These are phyloP conservation scores for Corythornis leucogaster DNA, from an alignment of 2,797 vertebrate species.

Conservation along the genomic window DNA sequence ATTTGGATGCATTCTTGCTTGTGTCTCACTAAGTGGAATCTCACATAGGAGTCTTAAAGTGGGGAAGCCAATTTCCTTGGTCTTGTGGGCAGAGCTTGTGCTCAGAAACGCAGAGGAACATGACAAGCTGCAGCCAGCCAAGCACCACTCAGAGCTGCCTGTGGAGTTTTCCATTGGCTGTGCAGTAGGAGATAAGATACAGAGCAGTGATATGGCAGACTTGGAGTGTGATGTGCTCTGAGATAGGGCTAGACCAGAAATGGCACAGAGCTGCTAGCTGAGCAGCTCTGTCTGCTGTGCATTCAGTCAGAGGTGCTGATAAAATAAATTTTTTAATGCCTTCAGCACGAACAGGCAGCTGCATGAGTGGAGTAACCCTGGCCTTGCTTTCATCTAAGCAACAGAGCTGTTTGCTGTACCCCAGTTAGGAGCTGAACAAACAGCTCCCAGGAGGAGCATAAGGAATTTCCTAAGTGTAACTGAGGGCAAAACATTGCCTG, in stretches of 20 bases:
- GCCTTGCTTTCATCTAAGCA: not conserved
- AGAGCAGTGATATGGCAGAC: not conserved
- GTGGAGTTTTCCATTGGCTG: not conserved
- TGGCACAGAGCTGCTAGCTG: not conserved
- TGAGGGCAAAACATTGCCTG: not conserved
- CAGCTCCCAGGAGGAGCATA: not conserved
- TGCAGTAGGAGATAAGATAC: not conserved
- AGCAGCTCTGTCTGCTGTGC: not conserved
- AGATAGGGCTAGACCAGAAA: not conserved
- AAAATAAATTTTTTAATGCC: not conserved
- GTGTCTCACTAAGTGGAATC: not conserved
- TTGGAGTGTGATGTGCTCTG: not conserved
- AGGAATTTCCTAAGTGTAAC: not conserved
- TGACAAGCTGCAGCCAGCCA: not conserved
- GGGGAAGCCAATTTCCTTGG: not conserved
- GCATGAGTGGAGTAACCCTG: not conserved
- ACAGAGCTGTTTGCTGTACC: not conserved
- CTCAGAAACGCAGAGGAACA: not conserved
- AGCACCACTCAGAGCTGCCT: not conserved
- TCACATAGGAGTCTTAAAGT: not conserved
- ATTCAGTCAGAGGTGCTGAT: not conserved
- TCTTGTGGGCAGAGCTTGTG: rapidly evolving
- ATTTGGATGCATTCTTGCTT: not conserved
- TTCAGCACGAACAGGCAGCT: not conserved
- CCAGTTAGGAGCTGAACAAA: not conserved